These are phyloP conservation scores for Lasioglossum leucozonium DNA, from an alignment of 2,888 invertebrate species.

Conservation along the genomic window DNA sequence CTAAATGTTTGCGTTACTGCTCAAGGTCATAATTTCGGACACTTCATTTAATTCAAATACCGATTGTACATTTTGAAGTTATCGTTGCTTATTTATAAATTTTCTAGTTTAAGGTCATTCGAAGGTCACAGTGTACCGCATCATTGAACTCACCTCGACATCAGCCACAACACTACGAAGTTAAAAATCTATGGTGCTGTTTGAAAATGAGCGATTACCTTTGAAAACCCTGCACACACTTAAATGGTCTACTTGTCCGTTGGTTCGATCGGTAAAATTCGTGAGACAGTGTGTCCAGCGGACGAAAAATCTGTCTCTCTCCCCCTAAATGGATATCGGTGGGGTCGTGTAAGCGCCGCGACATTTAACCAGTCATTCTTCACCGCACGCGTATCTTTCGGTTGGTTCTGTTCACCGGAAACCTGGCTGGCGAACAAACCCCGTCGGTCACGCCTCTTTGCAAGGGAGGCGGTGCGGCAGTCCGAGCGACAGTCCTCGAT, in stretches of 20 bases:
- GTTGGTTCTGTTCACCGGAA: constrained; percentile 30
- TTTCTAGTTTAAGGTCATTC: too few relatives aligned
- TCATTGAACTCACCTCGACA: too few relatives aligned
- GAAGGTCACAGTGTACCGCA: too few relatives aligned
- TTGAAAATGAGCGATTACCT: too few relatives aligned
- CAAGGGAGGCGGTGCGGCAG: constrained; percentile 56
- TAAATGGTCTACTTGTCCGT: neutral
- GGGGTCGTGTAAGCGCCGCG: constrained; percentile 40
- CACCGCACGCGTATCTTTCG: constrained; percentile 45
- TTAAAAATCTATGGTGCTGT: too few relatives aligned
- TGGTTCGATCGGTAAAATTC: neutral
- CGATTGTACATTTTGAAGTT: too few relatives aligned
- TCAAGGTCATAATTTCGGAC: too few relatives aligned
- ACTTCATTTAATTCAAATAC: too few relatives aligned
- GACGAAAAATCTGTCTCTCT: neutral
- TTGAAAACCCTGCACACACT: too few relatives aligned
- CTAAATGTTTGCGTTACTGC: too few relatives aligned
- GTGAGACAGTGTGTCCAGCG: neutral
- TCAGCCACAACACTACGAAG: too few relatives aligned
- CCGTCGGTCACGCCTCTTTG: constrained; percentile 77
- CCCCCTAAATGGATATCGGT: neutral
- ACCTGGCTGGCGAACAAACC: constrained; percentile 40
- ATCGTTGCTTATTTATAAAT: too few relatives aligned
- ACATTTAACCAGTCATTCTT: constrained; percentile 51
- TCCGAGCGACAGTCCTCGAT: constrained; percentile 75